Evolutionary conservation across 2,113 vertebrate species (phyloP).

Genomic region (Mirza zaza): DNA sequence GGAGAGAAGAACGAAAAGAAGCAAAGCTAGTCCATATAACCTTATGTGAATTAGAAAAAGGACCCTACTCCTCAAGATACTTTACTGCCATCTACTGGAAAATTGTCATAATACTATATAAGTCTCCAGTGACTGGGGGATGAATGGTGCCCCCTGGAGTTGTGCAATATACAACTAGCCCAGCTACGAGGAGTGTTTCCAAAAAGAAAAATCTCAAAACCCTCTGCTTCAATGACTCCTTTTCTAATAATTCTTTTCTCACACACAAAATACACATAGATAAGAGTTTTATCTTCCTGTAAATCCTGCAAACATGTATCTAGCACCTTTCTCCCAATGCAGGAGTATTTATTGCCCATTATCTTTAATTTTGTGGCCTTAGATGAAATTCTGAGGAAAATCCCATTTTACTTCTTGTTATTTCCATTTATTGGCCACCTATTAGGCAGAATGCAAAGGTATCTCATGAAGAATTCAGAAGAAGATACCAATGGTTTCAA

Average conservation of each 20-base stretch:
- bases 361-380: constrained; percentile 6
- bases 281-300: background rate
- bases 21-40: background rate
- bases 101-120: background rate
- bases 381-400: constrained; percentile 30
- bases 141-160: constrained; percentile 34
- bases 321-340: background rate
- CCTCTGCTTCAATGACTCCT: background rate
- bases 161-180: background rate
- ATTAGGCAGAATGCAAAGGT: background rate
- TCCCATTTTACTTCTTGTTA: background rate
- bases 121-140: background rate
- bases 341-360: background rate
- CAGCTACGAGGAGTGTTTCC: background rate
- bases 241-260: background rate
- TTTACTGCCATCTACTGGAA: constrained; percentile 67
- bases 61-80: constrained; percentile 5
- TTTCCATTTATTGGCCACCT: background rate
- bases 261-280: background rate
- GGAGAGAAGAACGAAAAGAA: background rate
- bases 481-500: background rate
- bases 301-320: background rate
- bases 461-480: background rate
- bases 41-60: background rate
- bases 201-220: background rate